Evolutionary conservation across 64 coral and sea anemone genomes (phyloP).

Genomic region (Cladopsammia gracilis): DNA sequence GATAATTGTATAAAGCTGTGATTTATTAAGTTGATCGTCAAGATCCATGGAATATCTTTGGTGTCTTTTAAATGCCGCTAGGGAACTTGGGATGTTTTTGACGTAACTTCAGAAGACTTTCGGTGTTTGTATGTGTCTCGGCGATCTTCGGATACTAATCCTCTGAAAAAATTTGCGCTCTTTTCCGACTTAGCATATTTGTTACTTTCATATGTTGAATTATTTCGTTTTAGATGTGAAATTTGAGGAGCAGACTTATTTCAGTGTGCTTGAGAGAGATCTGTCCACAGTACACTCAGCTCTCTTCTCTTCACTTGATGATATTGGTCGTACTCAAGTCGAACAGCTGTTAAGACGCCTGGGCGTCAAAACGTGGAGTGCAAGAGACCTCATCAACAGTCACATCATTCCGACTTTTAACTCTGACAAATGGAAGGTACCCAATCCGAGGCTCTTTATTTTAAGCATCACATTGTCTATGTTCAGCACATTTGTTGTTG

Average conservation of each 20-base stretch:
- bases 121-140: too few relatives aligned
- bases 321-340: slow-evolving; percentile 81
- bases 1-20: too few relatives aligned
- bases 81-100: too few relatives aligned
- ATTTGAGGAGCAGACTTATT: background rate
- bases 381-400: slow-evolving; percentile 84
- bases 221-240: slow-evolving; percentile 32
- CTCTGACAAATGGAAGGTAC: slow-evolving; percentile 87
- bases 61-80: too few relatives aligned
- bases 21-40: too few relatives aligned
- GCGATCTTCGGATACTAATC: too few relatives aligned
- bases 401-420: slow-evolving; percentile 88
- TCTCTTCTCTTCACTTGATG: slow-evolving; percentile 70
- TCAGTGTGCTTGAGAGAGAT: slow-evolving; percentile 65
- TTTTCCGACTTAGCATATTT: too few relatives aligned
- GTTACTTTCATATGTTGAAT: too few relatives aligned
- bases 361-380: slow-evolving; percentile 74
- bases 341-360: slow-evolving; percentile 78
- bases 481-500: background rate
- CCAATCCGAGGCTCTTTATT: background rate
- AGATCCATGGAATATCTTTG: too few relatives aligned
- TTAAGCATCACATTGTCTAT: background rate
- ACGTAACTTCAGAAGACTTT: too few relatives aligned
- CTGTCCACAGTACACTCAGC: slow-evolving; percentile 66
- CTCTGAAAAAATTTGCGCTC: too few relatives aligned